phyloP scores from a whole-genome alignment of 2,888 invertebrate genomes.

The Cyclophora punctaria region DNA sequence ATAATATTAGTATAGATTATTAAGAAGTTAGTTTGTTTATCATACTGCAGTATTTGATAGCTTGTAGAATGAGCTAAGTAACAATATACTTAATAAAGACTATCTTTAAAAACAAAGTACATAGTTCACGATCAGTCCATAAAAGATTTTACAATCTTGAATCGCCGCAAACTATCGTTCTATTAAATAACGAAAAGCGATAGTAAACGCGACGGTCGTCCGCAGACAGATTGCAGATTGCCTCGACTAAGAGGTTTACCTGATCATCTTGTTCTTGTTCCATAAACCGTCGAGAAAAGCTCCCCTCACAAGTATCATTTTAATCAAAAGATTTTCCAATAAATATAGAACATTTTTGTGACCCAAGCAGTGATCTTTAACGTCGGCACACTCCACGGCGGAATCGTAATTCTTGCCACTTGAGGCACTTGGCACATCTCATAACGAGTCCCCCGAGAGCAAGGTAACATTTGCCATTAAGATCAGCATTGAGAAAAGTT shows the following conservation, averaged over 20 bases:
- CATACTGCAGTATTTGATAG: too few relatives aligned
- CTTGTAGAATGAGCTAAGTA: too few relatives aligned
- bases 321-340: constrained; percentile 18
- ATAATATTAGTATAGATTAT: too few relatives aligned
- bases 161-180: too few relatives aligned
- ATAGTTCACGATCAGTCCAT: too few relatives aligned
- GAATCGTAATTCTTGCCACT: constrained; percentile 46
- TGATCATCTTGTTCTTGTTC: constrained; percentile 24
- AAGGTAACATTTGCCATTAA: constrained; percentile 44
- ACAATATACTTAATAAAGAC: too few relatives aligned
- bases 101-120: too few relatives aligned
- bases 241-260: constrained; percentile 40
- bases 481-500: constrained; percentile 30
- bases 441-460: constrained; percentile 39
- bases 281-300: constrained; percentile 12
- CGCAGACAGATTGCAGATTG: constrained; percentile 52
- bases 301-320: constrained; percentile 13
- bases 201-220: constrained; percentile 38
- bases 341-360: constrained; percentile 17
- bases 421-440: constrained; percentile 48
- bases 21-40: too few relatives aligned
- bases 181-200: constrained; percentile 39
- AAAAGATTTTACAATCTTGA: too few relatives aligned
- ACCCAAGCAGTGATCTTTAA: constrained; percentile 27
- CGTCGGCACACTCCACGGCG: constrained; percentile 30